Base-by-base conservation (phyloP, 2,888 invertebrate genomes). In the Trachelus stipa region DNA sequence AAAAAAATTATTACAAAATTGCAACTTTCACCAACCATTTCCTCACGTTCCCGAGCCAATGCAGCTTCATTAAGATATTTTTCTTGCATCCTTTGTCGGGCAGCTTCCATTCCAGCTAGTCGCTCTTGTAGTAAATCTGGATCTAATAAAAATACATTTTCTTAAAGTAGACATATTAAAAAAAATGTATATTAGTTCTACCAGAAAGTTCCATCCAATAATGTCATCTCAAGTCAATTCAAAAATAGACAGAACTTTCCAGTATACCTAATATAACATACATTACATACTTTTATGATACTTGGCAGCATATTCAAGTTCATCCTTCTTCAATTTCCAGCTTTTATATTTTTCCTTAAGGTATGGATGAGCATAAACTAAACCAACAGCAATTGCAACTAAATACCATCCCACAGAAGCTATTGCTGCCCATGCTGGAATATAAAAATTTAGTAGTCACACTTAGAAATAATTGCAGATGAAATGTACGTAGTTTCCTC, bases 281-380 rank as follows among this genome's bases (percentile, higher is more conserved):
- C 69, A 34, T 75, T 73, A 79, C 84, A 85, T 88, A 92, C 92
- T 89, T 90, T 93, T 93, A 79, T 92, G 92, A 85, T 92, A 92
- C 82, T 92, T 92, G 34, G 91, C 92, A 34, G 88, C 87, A 85
- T 92, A 92, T 80, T 92, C 90, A 34, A 84, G 82, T 40, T 92
- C 91, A 12, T 89, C 90, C 79, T 83, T 90, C 69, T 83, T 85
- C 33, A 85, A 80, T 76, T 85, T 89, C 89, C 92, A 92, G 2
- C 76, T 86, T 23, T 83, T 82, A 79, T 91, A 89, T 75, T 85
- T 86, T 73, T 90, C 87, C 74, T 85, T 81, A n/a, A 92, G 82
- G 80, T 89, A 90, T 31, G 90, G 89, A 78, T 88, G 91, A 30
- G 89, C 81, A 77, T 90, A 92, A 77, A 87, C 83, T 31, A 91